Conservation (phyloP, 2,797 vertebrate species). For the Sebastiscus albofasciatus region DNA sequence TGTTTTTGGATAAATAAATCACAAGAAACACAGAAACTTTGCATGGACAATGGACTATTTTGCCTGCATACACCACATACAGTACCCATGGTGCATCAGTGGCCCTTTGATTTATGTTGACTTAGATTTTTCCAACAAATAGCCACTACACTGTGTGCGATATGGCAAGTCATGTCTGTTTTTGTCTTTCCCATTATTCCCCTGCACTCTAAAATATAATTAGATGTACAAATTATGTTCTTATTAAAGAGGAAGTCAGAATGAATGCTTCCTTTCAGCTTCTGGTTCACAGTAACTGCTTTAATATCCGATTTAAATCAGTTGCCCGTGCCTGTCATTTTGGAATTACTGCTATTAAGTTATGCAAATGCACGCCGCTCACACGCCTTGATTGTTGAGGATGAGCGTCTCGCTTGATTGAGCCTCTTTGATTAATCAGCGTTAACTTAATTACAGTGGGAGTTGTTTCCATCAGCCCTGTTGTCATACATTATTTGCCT, state of each 20-base stretch:
- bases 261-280: neutral
- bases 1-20: too few species aligned
- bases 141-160: neutral
- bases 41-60: too few species aligned
- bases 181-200: neutral
- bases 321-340: constrained; percentile 8
- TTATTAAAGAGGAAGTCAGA: constrained; percentile 9
- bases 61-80: too few species aligned
- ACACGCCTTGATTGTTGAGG: constrained; percentile 37
- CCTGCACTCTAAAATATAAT: neutral
- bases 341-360: constrained; percentile 16
- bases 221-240: neutral
- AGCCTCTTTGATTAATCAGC: constrained; percentile 57
- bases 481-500: constrained; percentile 49
- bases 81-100: too few species aligned
- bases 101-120: too few species aligned
- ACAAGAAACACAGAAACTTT: too few species aligned
- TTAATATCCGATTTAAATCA: constrained; percentile 8
- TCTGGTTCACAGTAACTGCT: neutral
- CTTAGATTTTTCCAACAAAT: too few species aligned
- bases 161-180: neutral
- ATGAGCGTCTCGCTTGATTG: constrained; percentile 45
- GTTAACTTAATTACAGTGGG: constrained; percentile 64
- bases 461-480: constrained; percentile 59
- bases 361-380: constrained; percentile 41